Evolutionary conservation across 2,113 vertebrate species (phyloP), one percentile per base, ranked within the genome.

Genomic region (Cervus canadensis): DNA sequence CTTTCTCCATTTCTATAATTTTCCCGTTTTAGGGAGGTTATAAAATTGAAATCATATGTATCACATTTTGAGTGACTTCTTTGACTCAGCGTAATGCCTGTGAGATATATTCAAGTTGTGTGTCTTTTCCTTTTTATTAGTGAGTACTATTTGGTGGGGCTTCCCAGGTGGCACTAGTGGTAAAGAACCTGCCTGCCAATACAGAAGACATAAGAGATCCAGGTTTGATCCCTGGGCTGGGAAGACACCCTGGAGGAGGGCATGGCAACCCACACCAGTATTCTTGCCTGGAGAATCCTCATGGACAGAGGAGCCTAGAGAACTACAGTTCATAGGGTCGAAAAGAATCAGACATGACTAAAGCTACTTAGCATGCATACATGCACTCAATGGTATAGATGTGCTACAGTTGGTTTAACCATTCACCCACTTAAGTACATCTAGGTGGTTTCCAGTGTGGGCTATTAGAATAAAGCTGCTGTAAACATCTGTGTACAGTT

Each of bases 51-150:
- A 86, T 62, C 59, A 54, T 19, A 43, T 16, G 50, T 59, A 48
- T 67, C 43, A 84, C 30, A 71, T 54, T 91, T 60, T 71, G 57
- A 94, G 13, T 71, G 36, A 82, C 52, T 93, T 95, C 93, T 54
- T 60, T 26, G 9, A 74, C 1, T 78, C 64, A 86, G 57, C 19
- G 40, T 59, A 95, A 71, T 71, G 17, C 16, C 87, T 87, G 9
- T 87, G 82, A 95, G 40, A 78, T 83, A 67, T 10, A 64, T 26
- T 30, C 87, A 93, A 91, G 36, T 74, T 81, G 14, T 92, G 19
- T 81, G 74, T 74, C 92, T 25, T 60, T 87, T 25, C 60, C 81
- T 97, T 97, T 87, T 95, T 76, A 89, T 40, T 91, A 54, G 15
- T 76, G 3, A 76, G 60, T 76, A 21, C 54, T 56, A 21, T 56